Evolutionary conservation across 2,888 invertebrate species (phyloP).

Genomic region (Mantis religiosa): DNA sequence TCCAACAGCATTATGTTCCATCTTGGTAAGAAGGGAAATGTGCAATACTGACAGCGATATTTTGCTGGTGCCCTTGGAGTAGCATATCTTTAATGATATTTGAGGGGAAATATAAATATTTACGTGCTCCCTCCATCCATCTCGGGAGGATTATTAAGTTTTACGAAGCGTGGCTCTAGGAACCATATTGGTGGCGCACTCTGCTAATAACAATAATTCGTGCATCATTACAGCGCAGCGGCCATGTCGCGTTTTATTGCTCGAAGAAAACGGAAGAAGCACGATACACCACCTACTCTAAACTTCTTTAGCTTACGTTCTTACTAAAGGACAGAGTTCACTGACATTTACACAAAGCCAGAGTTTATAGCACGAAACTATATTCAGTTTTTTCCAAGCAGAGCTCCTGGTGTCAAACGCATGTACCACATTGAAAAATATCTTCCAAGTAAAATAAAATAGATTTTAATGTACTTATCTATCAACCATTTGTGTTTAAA

Average conservation of each 20-base stretch:
- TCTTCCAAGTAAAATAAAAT: too few species aligned
- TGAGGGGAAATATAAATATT: neutral
- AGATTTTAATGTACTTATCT: too few species aligned
- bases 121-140: neutral
- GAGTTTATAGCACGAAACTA: too few species aligned
- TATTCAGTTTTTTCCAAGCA: too few species aligned
- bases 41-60: neutral
- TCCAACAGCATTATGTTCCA: neutral
- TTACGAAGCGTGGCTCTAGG: neutral
- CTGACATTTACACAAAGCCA: too few species aligned
- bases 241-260: neutral
- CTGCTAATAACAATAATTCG: conserved; percentile 14
- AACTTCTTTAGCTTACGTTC: too few species aligned
- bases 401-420: too few species aligned
- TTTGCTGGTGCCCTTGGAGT: neutral
- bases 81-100: neutral
- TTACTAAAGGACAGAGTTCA: too few species aligned
- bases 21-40: neutral
- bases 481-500: too few species aligned
- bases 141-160: neutral
- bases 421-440: too few species aligned
- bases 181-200: neutral
- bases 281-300: neutral
- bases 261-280: neutral
- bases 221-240: neutral